Evolutionary conservation across 2,797 vertebrate genomes (phyloP).

Genomic region (Tapirus indicus): DNA sequence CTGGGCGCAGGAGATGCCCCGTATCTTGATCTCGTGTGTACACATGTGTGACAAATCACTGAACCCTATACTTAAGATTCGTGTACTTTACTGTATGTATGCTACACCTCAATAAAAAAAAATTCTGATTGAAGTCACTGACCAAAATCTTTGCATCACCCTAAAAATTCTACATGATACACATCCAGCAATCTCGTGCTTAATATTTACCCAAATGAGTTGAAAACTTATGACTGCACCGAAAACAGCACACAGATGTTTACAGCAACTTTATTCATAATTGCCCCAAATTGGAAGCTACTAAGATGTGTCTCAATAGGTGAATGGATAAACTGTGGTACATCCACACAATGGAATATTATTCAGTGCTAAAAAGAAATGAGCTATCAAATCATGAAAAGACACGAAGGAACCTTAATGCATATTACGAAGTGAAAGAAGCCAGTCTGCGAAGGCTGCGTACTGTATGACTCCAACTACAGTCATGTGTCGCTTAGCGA

Average conservation of each 20-base stretch:
- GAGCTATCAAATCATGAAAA: background rate
- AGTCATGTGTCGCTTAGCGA: too few species aligned
- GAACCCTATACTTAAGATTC: background rate
- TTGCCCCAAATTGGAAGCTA: background rate
- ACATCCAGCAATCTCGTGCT: background rate
- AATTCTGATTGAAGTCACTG: background rate
- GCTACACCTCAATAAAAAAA: background rate
- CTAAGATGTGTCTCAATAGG: background rate
- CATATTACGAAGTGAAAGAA: background rate
- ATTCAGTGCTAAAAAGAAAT: background rate
- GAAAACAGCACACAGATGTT: background rate
- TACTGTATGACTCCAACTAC: background rate
- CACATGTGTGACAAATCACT: background rate
- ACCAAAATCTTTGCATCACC: background rate
- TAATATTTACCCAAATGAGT: background rate
- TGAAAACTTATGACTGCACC: fast-evolving
- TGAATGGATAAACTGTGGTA: background rate
- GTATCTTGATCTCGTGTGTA: fast-evolving
- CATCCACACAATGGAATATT: background rate
- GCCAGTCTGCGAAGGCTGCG: background rate
- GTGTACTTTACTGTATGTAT: background rate
- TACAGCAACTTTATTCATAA: background rate
- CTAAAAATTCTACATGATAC: background rate
- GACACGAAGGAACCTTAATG: background rate
- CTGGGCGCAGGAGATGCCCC: background rate